Percentiles rank a stretch among this genome's conserved stretches.
Conservation (phyloP, 2,797 vertebrate species). For the Megalops cyprinoides region DNA sequence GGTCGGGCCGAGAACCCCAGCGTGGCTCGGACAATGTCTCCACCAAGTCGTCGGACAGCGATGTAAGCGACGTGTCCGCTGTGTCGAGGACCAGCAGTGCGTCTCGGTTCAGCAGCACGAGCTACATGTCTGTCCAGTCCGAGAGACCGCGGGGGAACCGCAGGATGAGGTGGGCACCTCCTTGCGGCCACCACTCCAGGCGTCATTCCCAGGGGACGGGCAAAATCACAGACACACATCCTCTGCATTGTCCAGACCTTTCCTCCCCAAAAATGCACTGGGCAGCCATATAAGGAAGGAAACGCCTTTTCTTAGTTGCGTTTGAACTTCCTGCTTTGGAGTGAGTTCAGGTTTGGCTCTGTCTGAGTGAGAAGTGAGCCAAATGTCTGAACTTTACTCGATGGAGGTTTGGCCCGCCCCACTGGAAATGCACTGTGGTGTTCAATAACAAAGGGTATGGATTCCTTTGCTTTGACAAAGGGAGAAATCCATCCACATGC, state of each 20-base stretch:
- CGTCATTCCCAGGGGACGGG: constrained; percentile 51
- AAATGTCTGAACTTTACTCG: constrained; percentile 71
- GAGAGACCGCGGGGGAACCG: constrained; percentile 91
- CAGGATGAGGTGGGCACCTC: constrained; percentile 91
- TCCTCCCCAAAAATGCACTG: constrained; percentile 57
- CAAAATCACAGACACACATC: constrained; percentile 33
- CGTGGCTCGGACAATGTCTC: constrained; percentile 92
- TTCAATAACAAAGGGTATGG: not conserved
- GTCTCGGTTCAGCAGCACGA: constrained; percentile 99
- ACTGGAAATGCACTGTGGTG: not conserved
- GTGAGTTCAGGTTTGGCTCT: constrained; percentile 73
- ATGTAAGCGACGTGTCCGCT: constrained; percentile 98
- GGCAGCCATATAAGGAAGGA: constrained; percentile 48
- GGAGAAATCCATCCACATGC: not conserved
- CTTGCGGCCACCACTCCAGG: too few relatives aligned
- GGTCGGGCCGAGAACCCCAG: constrained; percentile 84
- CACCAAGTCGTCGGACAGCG: constrained; percentile 97
- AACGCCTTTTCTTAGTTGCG: constrained; percentile 44
- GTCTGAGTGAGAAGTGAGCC: constrained; percentile 57
- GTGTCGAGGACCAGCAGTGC: constrained; percentile 97
- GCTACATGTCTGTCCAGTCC: constrained; percentile 99
- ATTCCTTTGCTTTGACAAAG: not conserved
- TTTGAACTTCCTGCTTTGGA: too few relatives aligned
- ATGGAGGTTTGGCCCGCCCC: not conserved
- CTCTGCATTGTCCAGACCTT: constrained; percentile 53